phyloP scores from a whole-genome alignment of 2,888 invertebrate species.

The Tubulanus polymorphus region DNA sequence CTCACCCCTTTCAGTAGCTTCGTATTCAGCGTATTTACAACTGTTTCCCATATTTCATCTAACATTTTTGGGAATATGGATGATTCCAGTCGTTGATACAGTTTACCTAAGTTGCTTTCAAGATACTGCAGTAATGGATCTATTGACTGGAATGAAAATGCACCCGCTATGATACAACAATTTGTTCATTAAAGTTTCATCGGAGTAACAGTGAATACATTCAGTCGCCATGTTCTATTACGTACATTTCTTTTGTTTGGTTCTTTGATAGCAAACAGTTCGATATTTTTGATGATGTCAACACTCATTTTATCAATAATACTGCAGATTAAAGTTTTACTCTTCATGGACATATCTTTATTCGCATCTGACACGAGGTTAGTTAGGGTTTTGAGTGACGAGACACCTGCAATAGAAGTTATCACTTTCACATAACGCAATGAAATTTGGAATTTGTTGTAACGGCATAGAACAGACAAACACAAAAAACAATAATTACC shows the following conservation, averaged over 20 bases:
- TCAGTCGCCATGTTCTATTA: too few relatives aligned
- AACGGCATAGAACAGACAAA: too few relatives aligned
- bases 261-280: conserved; percentile 28
- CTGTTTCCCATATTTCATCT: conserved; percentile 34
- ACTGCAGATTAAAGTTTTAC: conserved; percentile 25
- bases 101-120: conserved; percentile 34
- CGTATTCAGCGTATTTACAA: conserved; percentile 25
- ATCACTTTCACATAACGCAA: too few relatives aligned
- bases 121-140: conserved; percentile 39
- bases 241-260: conserved; percentile 38
- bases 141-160: conserved; percentile 27
- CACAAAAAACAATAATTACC: conserved; percentile 26
- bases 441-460: too few relatives aligned
- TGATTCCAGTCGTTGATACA: conserved; percentile 33
- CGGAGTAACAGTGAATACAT: not conserved
- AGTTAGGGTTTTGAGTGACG: too few relatives aligned
- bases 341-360: conserved; percentile 33
- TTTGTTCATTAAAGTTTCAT: not conserved
- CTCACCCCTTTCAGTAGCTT: conserved; percentile 37
- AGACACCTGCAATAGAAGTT: too few relatives aligned
- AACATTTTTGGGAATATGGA: conserved; percentile 37
- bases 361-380: conserved; percentile 22
- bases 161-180: not conserved
- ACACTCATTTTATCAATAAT: conserved; percentile 39
- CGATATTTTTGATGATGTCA: conserved; percentile 34